phyloP scores from a whole-genome alignment of 2,888 invertebrate species.

The Scelioninae gen. 1 region DNA sequence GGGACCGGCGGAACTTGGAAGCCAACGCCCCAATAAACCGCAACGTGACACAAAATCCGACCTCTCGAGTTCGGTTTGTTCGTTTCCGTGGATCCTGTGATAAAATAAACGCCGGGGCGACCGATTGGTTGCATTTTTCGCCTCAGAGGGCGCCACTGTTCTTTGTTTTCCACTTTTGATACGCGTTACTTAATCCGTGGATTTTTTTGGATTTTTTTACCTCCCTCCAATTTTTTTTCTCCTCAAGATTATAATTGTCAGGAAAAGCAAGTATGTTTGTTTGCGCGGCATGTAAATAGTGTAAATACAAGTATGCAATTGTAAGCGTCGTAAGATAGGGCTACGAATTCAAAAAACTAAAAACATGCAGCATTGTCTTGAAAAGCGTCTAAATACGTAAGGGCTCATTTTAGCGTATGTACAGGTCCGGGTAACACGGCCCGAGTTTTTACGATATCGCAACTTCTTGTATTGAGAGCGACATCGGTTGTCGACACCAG shows the following conservation, averaged over 20 bases:
- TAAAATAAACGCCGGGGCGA: conserved; percentile 58
- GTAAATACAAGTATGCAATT: conserved; percentile 79
- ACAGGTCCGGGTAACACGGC: conserved; percentile 80
- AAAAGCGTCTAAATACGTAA: conserved; percentile 77
- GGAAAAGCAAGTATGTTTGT: not conserved
- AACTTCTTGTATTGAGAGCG: conserved; percentile 16
- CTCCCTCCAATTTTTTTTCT: not conserved
- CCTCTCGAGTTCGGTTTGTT: conserved; percentile 55
- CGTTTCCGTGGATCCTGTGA: conserved; percentile 69
- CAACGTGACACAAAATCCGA: no score
- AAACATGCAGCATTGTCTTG: conserved; percentile 80
- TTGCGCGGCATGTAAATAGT: conserved; percentile 81
- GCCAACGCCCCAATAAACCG: no score
- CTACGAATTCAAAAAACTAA: conserved; percentile 70
- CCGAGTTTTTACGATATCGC: conserved; percentile 74
- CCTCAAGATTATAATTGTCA: not conserved
- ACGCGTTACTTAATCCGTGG: conserved; percentile 62
- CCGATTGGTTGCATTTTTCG: conserved; percentile 68
- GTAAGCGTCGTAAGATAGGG: conserved; percentile 79
- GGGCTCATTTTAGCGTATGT: conserved; percentile 80
- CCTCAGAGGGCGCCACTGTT: conserved; percentile 49
- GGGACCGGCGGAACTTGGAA: no score
- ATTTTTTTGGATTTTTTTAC: not conserved
- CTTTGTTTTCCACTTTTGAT: conserved; percentile 65
- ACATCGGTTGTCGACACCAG: not conserved